Evolutionary conservation across 2,113 vertebrate species (phyloP).

Genomic region (Tiliqua scincoides): DNA sequence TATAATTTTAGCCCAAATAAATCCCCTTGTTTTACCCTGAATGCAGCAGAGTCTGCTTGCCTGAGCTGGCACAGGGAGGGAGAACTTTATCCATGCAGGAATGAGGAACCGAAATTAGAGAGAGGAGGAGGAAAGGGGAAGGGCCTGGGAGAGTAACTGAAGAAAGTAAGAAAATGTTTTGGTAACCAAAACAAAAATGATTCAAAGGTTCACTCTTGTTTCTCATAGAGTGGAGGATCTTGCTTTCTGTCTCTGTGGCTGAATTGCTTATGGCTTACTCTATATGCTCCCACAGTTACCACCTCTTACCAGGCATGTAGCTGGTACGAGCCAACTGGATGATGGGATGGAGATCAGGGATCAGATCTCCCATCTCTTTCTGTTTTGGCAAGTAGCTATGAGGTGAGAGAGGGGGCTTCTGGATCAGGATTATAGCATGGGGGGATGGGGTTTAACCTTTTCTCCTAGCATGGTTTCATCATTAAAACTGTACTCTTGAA

Average conservation of each 20-base stretch:
- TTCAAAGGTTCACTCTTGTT: neutral
- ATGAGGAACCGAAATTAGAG: slow-evolving; percentile 35
- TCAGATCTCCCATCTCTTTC: too few relatives aligned
- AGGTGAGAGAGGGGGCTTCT: too few relatives aligned
- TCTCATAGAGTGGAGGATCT: neutral
- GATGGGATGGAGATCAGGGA: too few relatives aligned
- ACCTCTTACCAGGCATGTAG: neutral
- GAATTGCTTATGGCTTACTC: neutral
- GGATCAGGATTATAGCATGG: too few relatives aligned
- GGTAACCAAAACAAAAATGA: neutral
- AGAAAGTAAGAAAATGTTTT: slow-evolving; percentile 2
- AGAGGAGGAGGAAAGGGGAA: neutral
- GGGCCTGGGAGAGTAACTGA: neutral
- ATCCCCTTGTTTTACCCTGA: neutral
- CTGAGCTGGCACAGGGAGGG: slow-evolving; percentile 23
- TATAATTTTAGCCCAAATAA: neutral
- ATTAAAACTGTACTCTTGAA: too few relatives aligned
- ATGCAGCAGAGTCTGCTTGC: neutral
- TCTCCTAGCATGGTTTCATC: too few relatives aligned
- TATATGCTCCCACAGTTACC: neutral
- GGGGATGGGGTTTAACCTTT: too few relatives aligned
- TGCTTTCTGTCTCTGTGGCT: neutral
- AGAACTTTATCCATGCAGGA: slow-evolving; percentile 19
- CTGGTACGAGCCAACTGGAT: neutral
- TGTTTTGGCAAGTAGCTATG: too few relatives aligned